Evolutionary conservation across 2,113 vertebrate genomes (phyloP).

Genomic region (Capreolus pygargus): DNA sequence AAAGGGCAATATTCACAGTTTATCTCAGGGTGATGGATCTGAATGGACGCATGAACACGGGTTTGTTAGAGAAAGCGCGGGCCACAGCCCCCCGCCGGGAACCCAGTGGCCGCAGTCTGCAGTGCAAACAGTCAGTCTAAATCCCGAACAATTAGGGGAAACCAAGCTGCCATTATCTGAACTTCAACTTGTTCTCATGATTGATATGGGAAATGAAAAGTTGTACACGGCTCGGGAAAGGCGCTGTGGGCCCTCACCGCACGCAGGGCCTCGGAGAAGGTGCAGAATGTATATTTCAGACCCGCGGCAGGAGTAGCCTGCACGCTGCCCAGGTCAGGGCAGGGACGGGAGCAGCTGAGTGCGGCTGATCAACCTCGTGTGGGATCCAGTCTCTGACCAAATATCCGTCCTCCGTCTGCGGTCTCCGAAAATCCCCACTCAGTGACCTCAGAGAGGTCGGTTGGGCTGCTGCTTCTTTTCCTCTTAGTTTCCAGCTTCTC

Average conservation of each 20-base stretch:
- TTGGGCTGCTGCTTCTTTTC: background rate
- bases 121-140: conserved; percentile 88
- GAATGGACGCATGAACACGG: conserved; percentile 98
- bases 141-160: conserved; percentile 91
- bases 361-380: accelerated
- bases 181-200: conserved; percentile 92
- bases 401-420: background rate
- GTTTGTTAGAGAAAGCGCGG: conserved; percentile 91
- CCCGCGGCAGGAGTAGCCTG: background rate
- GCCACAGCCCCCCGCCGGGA: conserved; percentile 93
- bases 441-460: background rate
- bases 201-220: conserved; percentile 98
- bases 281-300: conserved; percentile 14
- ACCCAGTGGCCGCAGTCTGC: conserved; percentile 88
- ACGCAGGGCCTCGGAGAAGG: conserved; percentile 52
- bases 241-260: conserved; percentile 61
- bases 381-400: background rate
- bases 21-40: conserved; percentile 98
- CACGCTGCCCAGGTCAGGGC: background rate
- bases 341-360: background rate
- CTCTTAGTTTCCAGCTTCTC: background rate
- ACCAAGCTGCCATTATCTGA: conserved; percentile 92
- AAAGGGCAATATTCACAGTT: conserved; percentile 94
- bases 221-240: conserved; percentile 81
- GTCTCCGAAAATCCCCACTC: background rate